These are phyloP conservation scores for Anodontia alba DNA, from an alignment of 2,888 invertebrate species.

Conservation along the genomic window DNA sequence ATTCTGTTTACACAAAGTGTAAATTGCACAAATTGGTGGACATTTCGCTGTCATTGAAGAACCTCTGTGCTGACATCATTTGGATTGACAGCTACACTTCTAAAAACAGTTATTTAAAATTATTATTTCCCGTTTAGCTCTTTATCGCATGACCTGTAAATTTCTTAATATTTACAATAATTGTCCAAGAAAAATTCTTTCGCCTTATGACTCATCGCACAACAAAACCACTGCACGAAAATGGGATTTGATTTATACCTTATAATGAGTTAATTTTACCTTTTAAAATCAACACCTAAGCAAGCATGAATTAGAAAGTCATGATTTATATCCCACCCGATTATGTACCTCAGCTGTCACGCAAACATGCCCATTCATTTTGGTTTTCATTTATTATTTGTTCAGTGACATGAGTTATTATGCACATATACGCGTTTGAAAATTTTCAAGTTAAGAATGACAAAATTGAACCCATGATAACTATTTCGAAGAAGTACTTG, in stretches of 20 bases:
- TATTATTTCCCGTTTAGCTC: no score
- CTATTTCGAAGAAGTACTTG: no score
- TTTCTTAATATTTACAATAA: not conserved
- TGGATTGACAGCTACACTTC: no score
- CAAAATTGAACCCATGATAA: no score
- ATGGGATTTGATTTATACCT: not conserved
- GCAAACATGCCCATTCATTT: not conserved
- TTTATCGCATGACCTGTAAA: not conserved
- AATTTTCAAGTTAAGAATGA: no score
- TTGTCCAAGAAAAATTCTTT: not conserved
- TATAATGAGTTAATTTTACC: slow-evolving; percentile 20
- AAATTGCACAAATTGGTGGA: no score
- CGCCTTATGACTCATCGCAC: not conserved
- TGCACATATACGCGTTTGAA: not conserved
- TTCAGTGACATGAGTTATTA: not conserved
- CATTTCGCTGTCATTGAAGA: no score
- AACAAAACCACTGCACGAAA: not conserved
- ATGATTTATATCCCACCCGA: not conserved
- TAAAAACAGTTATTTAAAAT: no score
- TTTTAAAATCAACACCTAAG: slow-evolving; percentile 15
- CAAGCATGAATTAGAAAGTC: not conserved
- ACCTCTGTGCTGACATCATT: no score
- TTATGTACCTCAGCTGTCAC: not conserved
- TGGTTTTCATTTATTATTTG: not conserved
- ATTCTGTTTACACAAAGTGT: no score